Base-by-base conservation (phyloP, 2,888 invertebrate genomes). In the Hemicrepidius hirtus region DNA sequence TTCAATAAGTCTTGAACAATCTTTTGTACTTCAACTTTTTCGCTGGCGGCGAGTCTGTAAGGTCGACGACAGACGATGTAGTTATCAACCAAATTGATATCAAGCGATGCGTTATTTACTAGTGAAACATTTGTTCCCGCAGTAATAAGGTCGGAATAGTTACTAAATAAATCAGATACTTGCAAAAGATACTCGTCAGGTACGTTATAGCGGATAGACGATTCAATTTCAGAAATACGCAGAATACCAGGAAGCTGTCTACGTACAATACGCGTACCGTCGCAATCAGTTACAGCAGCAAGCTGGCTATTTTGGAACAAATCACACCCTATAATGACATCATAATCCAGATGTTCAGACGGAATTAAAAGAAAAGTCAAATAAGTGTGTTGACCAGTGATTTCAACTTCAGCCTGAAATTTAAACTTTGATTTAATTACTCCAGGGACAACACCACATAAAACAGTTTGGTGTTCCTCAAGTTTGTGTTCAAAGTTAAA, bases 1-100 rank as follows among this genome's bases (percentile, higher is more conserved):
- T 37, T 6, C 24, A 76, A 18, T 13, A 74, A 62, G 12, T 74
- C 76, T 3, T 75, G 35, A 9, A 78, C 65, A 32, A 75, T 74
- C 7, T 75, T 46, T 10, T 49, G 55, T 5, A 75, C 73, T 3
- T 60, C 50, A 13, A 49, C 55, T 41, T 70, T 50, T 24, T 78
- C 77, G 0, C 40, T 49, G 0, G 49, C 9, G 9, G 74, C n/a
- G 1, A 75, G 60, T 16, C 75, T 64, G 55, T 77, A 77, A n/a
- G 77, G 75, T 16, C 64, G 18, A 50, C 75, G 63, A 49, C 49
- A 73, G 10, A 73, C 66, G 10, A 75, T 40, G 18, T 46, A 53
- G 41, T 75, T 63, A 18, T 75, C 60, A 44, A 12, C 44, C 35
- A 73, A 63, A 37, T 60, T 60, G n/a, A 55, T 66, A 46, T 65